phyloP scores from a whole-genome alignment of 2,113 vertebrate genomes.

The Ancistrus triradiatus region DNA sequence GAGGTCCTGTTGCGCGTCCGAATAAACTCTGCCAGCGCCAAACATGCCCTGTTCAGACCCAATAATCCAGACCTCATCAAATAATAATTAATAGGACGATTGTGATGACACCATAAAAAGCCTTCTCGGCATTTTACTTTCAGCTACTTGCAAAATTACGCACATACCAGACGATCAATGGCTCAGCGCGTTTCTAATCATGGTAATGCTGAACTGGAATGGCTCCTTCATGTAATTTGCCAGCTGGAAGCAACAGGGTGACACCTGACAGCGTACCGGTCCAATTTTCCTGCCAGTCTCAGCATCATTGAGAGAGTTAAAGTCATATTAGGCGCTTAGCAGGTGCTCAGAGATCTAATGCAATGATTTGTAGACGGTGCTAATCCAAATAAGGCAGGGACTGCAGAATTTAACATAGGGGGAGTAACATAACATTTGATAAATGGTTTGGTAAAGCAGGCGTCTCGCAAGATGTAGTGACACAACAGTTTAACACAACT shows the following conservation, averaged over 20 bases:
- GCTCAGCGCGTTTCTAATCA: conserved; percentile 62
- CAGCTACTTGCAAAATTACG: background rate
- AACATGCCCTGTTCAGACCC: too few species aligned
- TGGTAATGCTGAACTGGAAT: conserved; percentile 60
- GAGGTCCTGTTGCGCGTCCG: too few species aligned
- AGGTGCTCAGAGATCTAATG: conserved; percentile 1
- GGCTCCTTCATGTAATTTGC: conserved; percentile 57
- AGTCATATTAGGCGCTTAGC: conserved; percentile 9
- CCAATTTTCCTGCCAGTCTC: conserved; percentile 66
- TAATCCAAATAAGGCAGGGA: background rate
- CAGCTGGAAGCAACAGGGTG: conserved; percentile 64
- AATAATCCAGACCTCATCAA: too few species aligned
- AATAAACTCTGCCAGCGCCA: too few species aligned
- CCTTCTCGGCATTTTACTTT: too few species aligned
- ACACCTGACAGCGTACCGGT: conserved; percentile 51
- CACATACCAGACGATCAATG: conserved; percentile 20
- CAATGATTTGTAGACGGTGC: conserved; percentile 17
- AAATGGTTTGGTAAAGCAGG: background rate
- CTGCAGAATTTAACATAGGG: too few species aligned
- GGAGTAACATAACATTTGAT: too few species aligned
- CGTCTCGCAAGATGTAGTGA: background rate
- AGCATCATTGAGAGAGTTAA: conserved; percentile 45
- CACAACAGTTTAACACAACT: background rate
- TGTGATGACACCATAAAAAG: background rate
- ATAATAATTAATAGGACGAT: background rate